Percentiles rank a stretch among this genome's conserved stretches.
Conservation (phyloP, 2,888 invertebrate genomes). For the Eueremaeus valkanovi region DNA sequence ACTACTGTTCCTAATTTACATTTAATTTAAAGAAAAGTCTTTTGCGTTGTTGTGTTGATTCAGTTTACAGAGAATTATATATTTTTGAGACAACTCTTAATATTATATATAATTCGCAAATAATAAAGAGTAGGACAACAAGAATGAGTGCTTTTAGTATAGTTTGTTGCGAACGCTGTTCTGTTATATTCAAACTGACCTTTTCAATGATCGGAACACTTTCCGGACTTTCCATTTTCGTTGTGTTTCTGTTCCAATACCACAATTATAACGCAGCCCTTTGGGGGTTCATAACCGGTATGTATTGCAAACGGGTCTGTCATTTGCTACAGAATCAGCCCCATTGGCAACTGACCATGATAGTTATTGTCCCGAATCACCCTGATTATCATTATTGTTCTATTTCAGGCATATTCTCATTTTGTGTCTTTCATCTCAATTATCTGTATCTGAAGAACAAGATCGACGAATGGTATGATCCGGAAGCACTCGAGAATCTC, state of each 20-base stretch:
- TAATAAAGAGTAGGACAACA: background rate
- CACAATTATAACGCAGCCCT: slow-evolving; percentile 23
- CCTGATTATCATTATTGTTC: background rate
- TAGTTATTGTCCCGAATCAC: too few species aligned
- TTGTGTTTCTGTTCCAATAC: background rate
- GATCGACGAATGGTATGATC: slow-evolving; percentile 31
- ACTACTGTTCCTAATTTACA: background rate
- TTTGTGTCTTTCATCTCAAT: slow-evolving; percentile 34
- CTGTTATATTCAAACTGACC: slow-evolving; percentile 4
- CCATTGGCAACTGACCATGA: background rate
- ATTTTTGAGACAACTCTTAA: too few species aligned
- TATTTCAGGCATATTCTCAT: slow-evolving; percentile 14
- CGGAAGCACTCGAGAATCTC: slow-evolving; percentile 24
- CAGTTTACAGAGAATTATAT: too few species aligned
- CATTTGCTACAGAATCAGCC: background rate
- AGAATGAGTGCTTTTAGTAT: slow-evolving; percentile 4
- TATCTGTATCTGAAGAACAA: slow-evolving; percentile 27
- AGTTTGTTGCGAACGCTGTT: slow-evolving; percentile 9
- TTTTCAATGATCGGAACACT: slow-evolving; percentile 17
- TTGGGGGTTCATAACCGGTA: slow-evolving; percentile 29
- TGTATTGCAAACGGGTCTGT: background rate
- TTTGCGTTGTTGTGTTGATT: background rate
- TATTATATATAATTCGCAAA: too few species aligned
- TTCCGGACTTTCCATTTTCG: background rate
- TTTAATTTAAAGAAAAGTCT: background rate